phyloP scores from a whole-genome alignment of 2,113 vertebrate species.

The Phocoena sinus region DNA sequence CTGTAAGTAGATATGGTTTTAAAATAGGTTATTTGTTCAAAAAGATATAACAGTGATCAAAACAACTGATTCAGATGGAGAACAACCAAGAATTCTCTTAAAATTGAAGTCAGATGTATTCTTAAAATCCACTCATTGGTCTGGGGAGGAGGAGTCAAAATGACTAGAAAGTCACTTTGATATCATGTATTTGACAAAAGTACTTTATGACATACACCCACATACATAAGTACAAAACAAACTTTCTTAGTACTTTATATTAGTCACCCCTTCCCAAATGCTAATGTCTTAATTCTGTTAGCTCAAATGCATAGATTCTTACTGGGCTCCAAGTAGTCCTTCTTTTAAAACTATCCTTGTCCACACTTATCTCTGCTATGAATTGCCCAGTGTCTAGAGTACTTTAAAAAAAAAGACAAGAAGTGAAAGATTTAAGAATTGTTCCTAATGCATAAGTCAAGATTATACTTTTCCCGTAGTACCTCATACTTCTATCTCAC shows the following conservation, averaged over 20 bases:
- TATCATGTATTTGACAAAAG: neutral
- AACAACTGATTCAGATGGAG: neutral
- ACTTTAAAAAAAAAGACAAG: neutral
- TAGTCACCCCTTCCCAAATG: neutral
- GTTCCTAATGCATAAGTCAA: neutral
- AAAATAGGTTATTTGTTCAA: neutral
- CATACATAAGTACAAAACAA: neutral
- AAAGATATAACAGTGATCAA: neutral
- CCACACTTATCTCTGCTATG: neutral
- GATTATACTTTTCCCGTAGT: neutral
- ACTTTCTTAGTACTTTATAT: neutral
- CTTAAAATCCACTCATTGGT: neutral
- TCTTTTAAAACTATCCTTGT: conserved; percentile 20
- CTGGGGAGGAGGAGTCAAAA: neutral
- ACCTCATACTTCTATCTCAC: neutral
- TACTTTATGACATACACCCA: neutral
- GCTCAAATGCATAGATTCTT: neutral
- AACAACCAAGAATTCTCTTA: neutral
- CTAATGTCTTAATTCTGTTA: neutral
- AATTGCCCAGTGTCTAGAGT: neutral
- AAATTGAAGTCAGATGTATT: neutral
- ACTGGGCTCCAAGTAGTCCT: neutral
- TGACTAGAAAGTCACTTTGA: neutral
- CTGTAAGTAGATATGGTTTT: neutral
- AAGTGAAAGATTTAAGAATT: neutral